phyloP scores from a whole-genome alignment of 1,140 invertebrate species.

The Arion vulgaris region DNA sequence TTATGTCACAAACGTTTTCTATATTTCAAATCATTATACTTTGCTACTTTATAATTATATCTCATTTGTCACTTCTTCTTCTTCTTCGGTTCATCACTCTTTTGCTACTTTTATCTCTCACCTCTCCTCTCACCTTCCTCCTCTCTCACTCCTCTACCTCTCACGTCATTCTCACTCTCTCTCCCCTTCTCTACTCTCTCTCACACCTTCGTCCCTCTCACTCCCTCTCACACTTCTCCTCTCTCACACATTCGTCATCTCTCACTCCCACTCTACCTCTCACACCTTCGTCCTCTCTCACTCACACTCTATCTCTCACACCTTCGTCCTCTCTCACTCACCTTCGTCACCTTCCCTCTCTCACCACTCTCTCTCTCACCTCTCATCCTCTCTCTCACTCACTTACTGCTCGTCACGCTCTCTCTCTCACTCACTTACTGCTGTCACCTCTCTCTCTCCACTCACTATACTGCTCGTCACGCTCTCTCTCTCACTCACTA shows the following conservation, averaged over 20 bases:
- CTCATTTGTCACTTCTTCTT: not conserved
- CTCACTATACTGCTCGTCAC: not conserved
- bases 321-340: not conserved
- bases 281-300: not conserved
- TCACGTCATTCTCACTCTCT: not conserved
- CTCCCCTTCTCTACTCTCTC: not conserved
- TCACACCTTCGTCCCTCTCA: not conserved
- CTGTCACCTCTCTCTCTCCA: conserved; percentile 12
- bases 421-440: not conserved
- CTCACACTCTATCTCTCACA: not conserved
- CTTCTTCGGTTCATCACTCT: not conserved
- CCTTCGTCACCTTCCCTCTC: not conserved
- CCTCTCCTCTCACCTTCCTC: not conserved
- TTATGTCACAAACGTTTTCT: no score
- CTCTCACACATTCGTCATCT: not conserved
- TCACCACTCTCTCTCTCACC: no score
- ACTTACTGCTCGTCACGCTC: not conserved
- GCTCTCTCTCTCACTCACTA: not conserved
- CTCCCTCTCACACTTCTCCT: not conserved
- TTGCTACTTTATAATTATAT: no score
- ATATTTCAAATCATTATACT: no score
- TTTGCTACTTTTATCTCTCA: not conserved
- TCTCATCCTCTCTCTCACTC: not conserved
- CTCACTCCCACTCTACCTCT: no score
- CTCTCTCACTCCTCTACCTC: conserved; percentile 6